A percentile compares a stretch with the other conserved stretches of the same genome.
These are phyloP conservation scores for Gavia stellata DNA, from an alignment of 2,113 vertebrate genomes.

Conservation along the genomic window DNA sequence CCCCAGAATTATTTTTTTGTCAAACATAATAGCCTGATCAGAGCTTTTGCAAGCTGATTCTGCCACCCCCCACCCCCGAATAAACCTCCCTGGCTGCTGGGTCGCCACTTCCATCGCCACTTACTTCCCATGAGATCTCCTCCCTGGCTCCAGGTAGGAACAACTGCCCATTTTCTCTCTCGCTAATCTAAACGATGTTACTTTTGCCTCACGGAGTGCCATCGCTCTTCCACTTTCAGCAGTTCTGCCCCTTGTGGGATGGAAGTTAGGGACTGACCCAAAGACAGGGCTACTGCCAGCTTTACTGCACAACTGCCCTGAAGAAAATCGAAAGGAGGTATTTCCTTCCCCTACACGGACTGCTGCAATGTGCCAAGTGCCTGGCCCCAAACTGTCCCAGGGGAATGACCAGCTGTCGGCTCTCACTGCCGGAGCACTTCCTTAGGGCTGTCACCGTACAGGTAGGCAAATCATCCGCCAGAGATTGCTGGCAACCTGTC, in stretches of 20 bases:
- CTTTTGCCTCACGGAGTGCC: background rate
- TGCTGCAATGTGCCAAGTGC: background rate
- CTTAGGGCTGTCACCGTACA: background rate
- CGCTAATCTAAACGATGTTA: rapidly evolving
- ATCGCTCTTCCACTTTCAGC: background rate
- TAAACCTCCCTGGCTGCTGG: background rate
- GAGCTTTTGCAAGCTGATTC: background rate
- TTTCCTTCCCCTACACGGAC: background rate
- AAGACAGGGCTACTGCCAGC: background rate
- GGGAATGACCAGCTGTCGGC: background rate
- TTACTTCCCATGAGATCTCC: background rate
- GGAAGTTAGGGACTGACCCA: background rate
- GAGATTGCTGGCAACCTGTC: background rate
- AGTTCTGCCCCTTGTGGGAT: background rate
- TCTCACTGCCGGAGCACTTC: background rate
- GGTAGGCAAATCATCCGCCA: background rate
- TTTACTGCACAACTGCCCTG: too few species aligned
- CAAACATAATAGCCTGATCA: background rate
- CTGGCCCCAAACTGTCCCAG: background rate
- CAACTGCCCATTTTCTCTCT: background rate
- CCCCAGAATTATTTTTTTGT: background rate
- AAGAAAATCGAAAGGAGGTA: rapidly evolving
- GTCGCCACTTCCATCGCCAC: background rate
- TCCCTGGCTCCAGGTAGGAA: background rate
- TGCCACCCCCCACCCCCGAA: rapidly evolving